Evolutionary conservation across 2,888 invertebrate genomes (phyloP).

Genomic region (Glaucopsyche alexis): DNA sequence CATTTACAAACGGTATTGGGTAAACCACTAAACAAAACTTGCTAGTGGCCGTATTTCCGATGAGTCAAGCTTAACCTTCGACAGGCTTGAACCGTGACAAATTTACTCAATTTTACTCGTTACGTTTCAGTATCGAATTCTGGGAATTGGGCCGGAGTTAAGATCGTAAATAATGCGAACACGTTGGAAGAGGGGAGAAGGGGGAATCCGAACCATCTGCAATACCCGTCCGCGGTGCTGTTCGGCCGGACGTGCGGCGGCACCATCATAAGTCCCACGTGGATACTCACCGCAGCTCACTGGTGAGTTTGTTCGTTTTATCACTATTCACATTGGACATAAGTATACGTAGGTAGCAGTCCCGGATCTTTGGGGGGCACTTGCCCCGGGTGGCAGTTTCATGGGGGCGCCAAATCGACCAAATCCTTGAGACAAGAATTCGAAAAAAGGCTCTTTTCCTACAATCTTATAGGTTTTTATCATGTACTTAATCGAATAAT

Average conservation of each 20-base stretch:
- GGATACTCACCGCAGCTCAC: slow-evolving; percentile 68
- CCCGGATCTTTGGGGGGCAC: no score
- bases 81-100: not conserved
- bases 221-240: slow-evolving; percentile 63
- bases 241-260: slow-evolving; percentile 71
- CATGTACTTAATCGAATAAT: no score
- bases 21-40: not conserved
- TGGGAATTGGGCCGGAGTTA: not conserved
- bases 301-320: slow-evolving; percentile 49
- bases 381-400: no score
- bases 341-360: no score
- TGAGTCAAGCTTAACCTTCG: not conserved
- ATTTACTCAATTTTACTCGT: not conserved
- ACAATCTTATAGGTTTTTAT: no score
- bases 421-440: no score
- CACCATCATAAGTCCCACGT: slow-evolving; percentile 64
- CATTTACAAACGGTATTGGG: not conserved
- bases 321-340: no score
- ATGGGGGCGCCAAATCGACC: no score
- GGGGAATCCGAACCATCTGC: slow-evolving; percentile 39
- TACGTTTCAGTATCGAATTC: slow-evolving; percentile 5
- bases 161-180: not conserved
- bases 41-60: not conserved
- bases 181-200: slow-evolving; percentile 31
- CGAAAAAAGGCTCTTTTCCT: no score